Conservation (phyloP, 2,113 vertebrate genomes). For the Nyctereutes procyonoides region DNA sequence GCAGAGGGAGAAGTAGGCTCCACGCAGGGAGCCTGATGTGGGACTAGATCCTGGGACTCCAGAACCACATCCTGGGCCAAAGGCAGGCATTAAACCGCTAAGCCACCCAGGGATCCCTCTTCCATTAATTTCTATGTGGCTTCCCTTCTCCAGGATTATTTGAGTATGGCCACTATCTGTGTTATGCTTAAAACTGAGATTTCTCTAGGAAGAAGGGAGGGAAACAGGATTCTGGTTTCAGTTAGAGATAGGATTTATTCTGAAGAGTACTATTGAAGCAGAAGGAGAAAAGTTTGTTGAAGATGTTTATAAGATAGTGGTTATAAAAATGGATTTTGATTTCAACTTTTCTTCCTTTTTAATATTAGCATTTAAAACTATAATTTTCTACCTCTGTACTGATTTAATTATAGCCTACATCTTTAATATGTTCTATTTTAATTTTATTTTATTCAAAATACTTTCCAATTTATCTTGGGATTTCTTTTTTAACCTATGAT, state of each 20-base stretch:
- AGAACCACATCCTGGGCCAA: too few species aligned
- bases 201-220: not conserved
- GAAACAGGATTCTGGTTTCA: not conserved
- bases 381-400: not conserved
- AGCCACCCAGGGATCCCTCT: too few species aligned
- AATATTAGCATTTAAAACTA: not conserved
- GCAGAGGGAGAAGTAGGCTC: too few species aligned
- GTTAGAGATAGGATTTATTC: not conserved
- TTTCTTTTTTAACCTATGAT: not conserved
- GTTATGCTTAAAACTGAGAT: not conserved
- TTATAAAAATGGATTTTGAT: not conserved
- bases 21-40: too few species aligned
- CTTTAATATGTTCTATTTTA: not conserved
- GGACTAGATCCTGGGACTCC: too few species aligned
- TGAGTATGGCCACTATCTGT: not conserved
- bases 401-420: not conserved
- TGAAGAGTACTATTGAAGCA: not conserved
- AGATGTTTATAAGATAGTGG: not conserved
- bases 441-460: not conserved
- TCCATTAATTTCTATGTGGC: not conserved
- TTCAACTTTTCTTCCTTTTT: not conserved
- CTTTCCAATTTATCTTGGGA: not conserved
- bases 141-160: not conserved
- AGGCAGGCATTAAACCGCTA: too few species aligned
- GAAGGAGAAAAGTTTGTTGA: not conserved